Percentiles rank a stretch among this genome's conserved stretches.
These are phyloP conservation scores for Macaria notata DNA, from an alignment of 2,888 invertebrate genomes.

Conservation along the genomic window DNA sequence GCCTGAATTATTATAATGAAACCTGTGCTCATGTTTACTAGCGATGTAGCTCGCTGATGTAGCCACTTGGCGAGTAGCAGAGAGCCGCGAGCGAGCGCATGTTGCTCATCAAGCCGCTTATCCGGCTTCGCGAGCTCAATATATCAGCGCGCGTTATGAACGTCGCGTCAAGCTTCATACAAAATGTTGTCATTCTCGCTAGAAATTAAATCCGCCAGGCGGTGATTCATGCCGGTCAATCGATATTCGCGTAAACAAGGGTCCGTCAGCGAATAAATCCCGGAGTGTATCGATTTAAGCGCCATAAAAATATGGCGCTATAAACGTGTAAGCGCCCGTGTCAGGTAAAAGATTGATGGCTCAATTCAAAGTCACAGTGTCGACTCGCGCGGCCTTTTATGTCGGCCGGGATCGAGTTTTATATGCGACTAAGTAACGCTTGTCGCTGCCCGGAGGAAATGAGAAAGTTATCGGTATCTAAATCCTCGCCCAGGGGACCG, in stretches of 20 bases:
- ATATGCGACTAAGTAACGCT: slow-evolving; percentile 59
- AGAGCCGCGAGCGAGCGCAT: slow-evolving; percentile 34
- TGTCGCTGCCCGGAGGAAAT: slow-evolving; percentile 68
- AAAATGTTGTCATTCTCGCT: slow-evolving; percentile 15
- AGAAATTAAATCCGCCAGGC: slow-evolving; percentile 15
- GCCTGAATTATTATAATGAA: slow-evolving; percentile 51
- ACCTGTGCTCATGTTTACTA: slow-evolving; percentile 40
- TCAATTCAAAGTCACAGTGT: slow-evolving; percentile 53
- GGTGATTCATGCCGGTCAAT: slow-evolving; percentile 12
- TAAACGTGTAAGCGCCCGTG: slow-evolving; percentile 50
- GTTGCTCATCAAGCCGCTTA: slow-evolving; percentile 41
- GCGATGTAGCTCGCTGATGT: slow-evolving; percentile 33
- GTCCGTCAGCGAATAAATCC: slow-evolving; percentile 35
- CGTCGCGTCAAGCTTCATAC: slow-evolving; percentile 25
- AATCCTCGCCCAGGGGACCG: slow-evolving; percentile 71
- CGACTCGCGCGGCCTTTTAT: slow-evolving; percentile 45
- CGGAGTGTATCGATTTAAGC: slow-evolving; percentile 37
- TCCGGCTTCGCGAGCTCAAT: slow-evolving; percentile 33
- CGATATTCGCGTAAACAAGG: slow-evolving; percentile 30
- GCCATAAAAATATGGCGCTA: slow-evolving; percentile 48
- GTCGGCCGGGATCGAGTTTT: slow-evolving; percentile 52
- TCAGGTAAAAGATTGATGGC: slow-evolving; percentile 67
- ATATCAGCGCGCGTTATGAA: slow-evolving; percentile 38
- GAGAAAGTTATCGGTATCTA: slow-evolving; percentile 78
- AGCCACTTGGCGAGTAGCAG: slow-evolving; percentile 30